A percentile compares a stretch with the other conserved stretches of the same genome.
phyloP scores from a whole-genome alignment of 1,140 invertebrate genomes.

The Neodiprion lecontei region DNA sequence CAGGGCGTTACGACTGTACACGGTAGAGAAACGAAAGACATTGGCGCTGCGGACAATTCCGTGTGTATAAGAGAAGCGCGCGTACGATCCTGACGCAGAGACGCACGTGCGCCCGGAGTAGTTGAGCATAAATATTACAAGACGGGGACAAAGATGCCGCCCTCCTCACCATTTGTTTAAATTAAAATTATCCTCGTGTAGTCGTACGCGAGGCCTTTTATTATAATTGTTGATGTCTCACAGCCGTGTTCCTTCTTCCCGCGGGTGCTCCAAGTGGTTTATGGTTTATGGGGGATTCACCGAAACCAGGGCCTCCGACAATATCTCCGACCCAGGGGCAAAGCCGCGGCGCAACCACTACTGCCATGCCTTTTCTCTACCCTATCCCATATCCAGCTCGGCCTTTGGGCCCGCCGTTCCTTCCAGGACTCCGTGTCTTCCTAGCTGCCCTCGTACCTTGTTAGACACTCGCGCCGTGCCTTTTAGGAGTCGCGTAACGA shows the following conservation, averaged over 20 bases:
- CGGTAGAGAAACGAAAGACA: conserved; percentile 50
- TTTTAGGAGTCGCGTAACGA: no score
- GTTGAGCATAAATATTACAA: conserved; percentile 61
- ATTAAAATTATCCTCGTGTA: conserved; percentile 58
- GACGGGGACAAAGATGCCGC: conserved; percentile 63
- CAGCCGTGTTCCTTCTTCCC: conserved; percentile 5
- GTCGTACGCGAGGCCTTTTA: conserved; percentile 49
- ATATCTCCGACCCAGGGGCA: conserved; percentile 1
- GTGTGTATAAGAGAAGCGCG: conserved; percentile 34
- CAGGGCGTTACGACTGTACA: conserved; percentile 34
- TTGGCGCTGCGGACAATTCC: conserved; percentile 46
- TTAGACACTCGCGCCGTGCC: neutral
- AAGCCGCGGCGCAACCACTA: neutral
- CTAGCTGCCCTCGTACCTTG: neutral
- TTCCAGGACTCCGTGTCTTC: no score
- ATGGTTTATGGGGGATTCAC: conserved; percentile 38
- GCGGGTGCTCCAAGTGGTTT: conserved; percentile 35
- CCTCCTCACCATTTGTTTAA: conserved; percentile 61
- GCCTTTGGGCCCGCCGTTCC: no score
- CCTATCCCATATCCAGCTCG: neutral
- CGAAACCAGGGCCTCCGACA: conserved; percentile 30
- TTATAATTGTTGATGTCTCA: conserved; percentile 57
- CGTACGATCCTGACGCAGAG: conserved; percentile 58
- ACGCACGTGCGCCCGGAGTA: conserved; percentile 57
- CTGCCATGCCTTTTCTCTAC: neutral